Percentiles rank a stretch among this genome's conserved stretches.
Conservation (phyloP, 2,113 vertebrate genomes). For the Proterorhinus semilunaris region DNA sequence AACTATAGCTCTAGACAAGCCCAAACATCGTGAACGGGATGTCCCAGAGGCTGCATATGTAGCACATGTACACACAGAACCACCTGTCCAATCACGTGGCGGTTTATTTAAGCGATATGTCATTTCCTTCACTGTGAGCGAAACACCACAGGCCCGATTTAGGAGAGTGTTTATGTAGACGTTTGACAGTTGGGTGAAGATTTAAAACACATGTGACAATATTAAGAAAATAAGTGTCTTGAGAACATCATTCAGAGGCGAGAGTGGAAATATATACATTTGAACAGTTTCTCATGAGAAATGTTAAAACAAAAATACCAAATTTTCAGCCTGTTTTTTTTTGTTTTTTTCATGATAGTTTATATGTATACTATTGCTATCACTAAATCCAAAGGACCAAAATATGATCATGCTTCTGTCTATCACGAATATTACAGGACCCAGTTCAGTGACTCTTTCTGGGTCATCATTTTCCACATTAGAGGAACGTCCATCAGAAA, state of each 20-base stretch:
- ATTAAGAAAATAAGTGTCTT: constrained; percentile 1
- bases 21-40: constrained; percentile 23
- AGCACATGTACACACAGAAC: constrained; percentile 47
- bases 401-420: background rate
- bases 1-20: constrained; percentile 24
- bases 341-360: background rate
- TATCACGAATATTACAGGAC: no score
- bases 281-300: background rate
- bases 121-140: constrained; percentile 40
- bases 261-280: background rate
- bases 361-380: background rate
- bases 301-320: background rate
- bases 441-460: background rate
- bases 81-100: constrained; percentile 55
- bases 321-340: no score
- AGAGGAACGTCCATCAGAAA: background rate
- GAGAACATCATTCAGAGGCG: background rate
- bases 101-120: constrained; percentile 52
- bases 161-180: constrained; percentile 37
- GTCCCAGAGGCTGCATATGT: constrained; percentile 50
- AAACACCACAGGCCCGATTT: constrained; percentile 47
- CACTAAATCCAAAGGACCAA: background rate
- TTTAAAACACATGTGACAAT: constrained; percentile 17
- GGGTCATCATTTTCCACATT: background rate
- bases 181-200: constrained; percentile 29